A percentile compares a stretch with the other conserved stretches of the same genome.
Conservation (phyloP, 2,797 vertebrate species). For the Pseudomugil tenellus region DNA sequence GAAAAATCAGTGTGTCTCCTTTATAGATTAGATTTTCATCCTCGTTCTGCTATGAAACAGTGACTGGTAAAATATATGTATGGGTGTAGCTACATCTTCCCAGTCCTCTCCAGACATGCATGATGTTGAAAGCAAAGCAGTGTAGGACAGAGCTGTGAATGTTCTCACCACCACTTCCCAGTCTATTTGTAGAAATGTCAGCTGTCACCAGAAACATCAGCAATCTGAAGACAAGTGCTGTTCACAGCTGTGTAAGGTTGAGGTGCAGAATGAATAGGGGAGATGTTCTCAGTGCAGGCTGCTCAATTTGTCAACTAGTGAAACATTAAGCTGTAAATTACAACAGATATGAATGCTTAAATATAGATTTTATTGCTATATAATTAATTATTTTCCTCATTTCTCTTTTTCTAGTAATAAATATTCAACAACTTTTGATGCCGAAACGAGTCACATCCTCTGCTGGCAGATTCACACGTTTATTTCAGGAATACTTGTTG, state of each 20-base stretch:
- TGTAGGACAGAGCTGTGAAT: constrained; percentile 72
- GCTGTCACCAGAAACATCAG: constrained; percentile 77
- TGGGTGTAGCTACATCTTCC: constrained; percentile 37
- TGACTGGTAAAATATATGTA: constrained; percentile 30
- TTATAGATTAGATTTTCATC: constrained; percentile 5
- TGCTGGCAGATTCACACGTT: constrained; percentile 15
- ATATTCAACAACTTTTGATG: background rate
- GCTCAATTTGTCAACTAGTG: constrained; percentile 33
- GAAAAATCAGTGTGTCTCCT: constrained; percentile 8
- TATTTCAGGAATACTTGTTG: constrained; percentile 22
- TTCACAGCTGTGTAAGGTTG: constrained; percentile 70
- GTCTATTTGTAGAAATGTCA: constrained; percentile 78
- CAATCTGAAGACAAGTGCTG: constrained; percentile 62
- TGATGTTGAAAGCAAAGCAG: constrained; percentile 55
- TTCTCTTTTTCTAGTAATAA: background rate
- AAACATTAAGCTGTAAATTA: constrained; percentile 20
- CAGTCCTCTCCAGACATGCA: constrained; percentile 43
- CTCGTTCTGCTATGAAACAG: constrained; percentile 15
- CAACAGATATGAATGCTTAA: constrained; percentile 10
- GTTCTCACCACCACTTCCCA: constrained; percentile 73
- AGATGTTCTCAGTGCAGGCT: constrained; percentile 7
- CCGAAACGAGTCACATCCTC: background rate
- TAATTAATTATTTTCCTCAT: constrained; percentile 1
- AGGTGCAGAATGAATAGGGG: constrained; percentile 59
- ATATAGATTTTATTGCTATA: constrained; percentile 27